phyloP scores from a whole-genome alignment of 2,113 vertebrate genomes.

The Mionectes macconnelli region DNA sequence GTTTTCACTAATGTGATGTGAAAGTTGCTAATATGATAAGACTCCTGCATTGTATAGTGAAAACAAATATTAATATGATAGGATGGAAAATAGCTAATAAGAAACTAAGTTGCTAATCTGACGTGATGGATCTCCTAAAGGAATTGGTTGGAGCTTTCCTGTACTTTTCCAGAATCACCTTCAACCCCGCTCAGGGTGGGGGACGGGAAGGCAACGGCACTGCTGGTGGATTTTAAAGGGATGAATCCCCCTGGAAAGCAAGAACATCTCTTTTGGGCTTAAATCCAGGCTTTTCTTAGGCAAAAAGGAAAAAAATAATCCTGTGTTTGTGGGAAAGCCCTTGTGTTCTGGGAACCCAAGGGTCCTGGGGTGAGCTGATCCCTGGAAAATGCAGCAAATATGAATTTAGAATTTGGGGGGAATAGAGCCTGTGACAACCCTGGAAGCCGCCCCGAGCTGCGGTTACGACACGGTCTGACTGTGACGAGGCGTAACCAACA shows the following conservation, averaged over 20 bases:
- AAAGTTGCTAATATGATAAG: slow-evolving; percentile 78
- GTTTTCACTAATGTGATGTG: slow-evolving; percentile 77
- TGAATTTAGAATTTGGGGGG: background rate
- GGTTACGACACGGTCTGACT: rapidly evolving
- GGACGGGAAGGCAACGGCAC: background rate
- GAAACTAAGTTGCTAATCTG: slow-evolving; percentile 70
- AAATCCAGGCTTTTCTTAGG: background rate
- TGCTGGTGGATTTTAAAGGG: background rate
- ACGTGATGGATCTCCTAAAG: slow-evolving; percentile 67
- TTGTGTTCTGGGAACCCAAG: background rate
- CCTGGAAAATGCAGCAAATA: background rate
- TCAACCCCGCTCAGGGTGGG: background rate
- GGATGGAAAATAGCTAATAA: slow-evolving; percentile 76
- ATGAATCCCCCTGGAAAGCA: background rate
- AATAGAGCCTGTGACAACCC: background rate
- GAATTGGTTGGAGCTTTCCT: slow-evolving; percentile 28
- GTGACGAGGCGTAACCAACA: background rate
- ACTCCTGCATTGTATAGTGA: slow-evolving; percentile 72
- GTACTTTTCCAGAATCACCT: slow-evolving; percentile 67
- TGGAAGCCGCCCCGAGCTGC: rapidly evolving
- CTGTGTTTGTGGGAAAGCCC: background rate
- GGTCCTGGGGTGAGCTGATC: background rate
- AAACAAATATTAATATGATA: slow-evolving; percentile 78
- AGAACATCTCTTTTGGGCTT: background rate
- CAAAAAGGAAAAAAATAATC: background rate